A percentile compares a stretch with the other conserved stretches of the same genome.
phyloP scores from a whole-genome alignment of 2,113 vertebrate species.

The Pangasianodon hypophthalmus region DNA sequence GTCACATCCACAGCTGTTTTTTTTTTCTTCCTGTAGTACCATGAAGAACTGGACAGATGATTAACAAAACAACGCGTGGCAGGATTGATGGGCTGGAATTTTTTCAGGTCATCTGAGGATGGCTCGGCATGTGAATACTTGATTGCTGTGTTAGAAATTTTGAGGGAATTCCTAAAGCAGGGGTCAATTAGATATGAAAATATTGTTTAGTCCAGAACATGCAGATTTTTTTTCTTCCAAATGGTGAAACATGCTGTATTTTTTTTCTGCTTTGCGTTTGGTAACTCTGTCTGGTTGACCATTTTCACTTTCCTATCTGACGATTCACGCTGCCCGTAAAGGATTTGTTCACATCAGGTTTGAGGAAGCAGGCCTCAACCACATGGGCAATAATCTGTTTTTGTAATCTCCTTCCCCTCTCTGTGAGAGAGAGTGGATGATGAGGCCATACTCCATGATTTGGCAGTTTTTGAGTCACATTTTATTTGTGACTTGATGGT shows the following conservation, averaged over 20 bases:
- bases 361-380: constrained; percentile 46
- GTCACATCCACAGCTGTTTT: neutral
- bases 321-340: constrained; percentile 29
- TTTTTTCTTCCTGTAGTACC: neutral
- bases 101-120: constrained; percentile 4
- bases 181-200: neutral
- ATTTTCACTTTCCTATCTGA: constrained; percentile 46
- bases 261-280: neutral
- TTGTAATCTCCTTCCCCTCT: constrained; percentile 38
- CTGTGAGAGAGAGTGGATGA: constrained; percentile 3
- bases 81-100: neutral
- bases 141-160: neutral
- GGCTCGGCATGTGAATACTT: neutral
- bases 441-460: constrained; percentile 19
- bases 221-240: neutral
- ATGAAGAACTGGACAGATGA: neutral
- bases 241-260: neutral
- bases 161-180: constrained; percentile 3
- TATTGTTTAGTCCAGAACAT: neutral
- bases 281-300: neutral
- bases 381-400: constrained; percentile 42
- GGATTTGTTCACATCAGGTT: constrained; percentile 41
- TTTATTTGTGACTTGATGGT: constrained; percentile 16
- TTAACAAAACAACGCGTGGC: neutral
- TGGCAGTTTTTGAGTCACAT: constrained; percentile 37